These are phyloP conservation scores for Saccostrea echinata DNA, from an alignment of 1,140 invertebrate genomes.

Conservation along the genomic window DNA sequence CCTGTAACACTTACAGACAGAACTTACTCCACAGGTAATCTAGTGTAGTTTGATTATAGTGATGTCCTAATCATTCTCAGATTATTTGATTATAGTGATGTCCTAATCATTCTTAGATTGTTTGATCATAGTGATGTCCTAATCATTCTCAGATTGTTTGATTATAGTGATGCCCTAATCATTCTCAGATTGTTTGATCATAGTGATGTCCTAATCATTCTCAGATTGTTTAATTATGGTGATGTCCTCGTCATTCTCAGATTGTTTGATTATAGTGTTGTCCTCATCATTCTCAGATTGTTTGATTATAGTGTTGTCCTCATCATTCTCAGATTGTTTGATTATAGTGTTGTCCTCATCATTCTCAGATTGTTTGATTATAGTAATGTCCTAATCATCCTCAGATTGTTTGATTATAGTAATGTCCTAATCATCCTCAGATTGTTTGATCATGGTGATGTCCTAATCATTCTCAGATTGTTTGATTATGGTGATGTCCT, in stretches of 20 bases:
- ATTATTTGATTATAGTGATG: background rate
- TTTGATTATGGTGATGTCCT: background rate
- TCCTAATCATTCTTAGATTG: too few species aligned
- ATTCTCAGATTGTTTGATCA: background rate
- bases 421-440: too few species aligned
- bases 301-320: background rate
- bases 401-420: background rate
- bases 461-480: too few species aligned
- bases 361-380: background rate
- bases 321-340: background rate
- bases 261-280: background rate
- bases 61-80: too few species aligned
- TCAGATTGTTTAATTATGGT: background rate
- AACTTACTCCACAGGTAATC: background rate
- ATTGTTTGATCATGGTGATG: background rate
- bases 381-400: too few species aligned
- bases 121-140: background rate
- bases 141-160: background rate
- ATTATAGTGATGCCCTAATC: background rate
- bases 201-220: too few species aligned
- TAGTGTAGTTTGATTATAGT: background rate
- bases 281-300: too few species aligned
- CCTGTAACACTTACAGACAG: background rate
- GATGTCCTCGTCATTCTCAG: too few species aligned
- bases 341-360: background rate